These are phyloP conservation scores for Lonchura striata DNA, from an alignment of 2,113 vertebrate species.

Conservation along the genomic window DNA sequence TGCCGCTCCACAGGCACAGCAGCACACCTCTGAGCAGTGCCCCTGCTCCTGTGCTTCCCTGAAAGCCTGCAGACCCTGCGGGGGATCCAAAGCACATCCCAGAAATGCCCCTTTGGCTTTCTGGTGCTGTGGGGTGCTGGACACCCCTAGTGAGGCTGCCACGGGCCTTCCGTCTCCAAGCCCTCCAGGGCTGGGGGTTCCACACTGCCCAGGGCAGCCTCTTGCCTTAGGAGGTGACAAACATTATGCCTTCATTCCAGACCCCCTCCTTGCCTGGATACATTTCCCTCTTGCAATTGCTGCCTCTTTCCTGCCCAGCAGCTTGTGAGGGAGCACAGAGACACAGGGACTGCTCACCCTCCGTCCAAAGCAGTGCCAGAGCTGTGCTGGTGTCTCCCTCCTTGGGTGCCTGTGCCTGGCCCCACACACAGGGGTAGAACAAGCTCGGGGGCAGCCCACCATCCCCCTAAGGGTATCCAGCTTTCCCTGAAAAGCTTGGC, in stretches of 20 bases:
- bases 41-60: not conserved
- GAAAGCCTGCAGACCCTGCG: not conserved
- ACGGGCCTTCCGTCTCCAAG: not conserved
- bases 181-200: not conserved
- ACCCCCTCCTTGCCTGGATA: not conserved
- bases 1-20: accelerated
- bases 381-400: not conserved
- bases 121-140: not conserved
- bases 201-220: not conserved
- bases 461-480: not conserved
- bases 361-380: not conserved
- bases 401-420: not conserved
- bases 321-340: accelerated
- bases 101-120: not conserved
- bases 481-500: not conserved
- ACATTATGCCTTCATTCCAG: not conserved
- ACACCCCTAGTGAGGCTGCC: accelerated
- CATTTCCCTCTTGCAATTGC: accelerated
- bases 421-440: not conserved
- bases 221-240: not conserved
- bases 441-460: not conserved
- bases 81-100: accelerated
- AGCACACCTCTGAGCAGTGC: not conserved
- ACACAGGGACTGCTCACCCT: accelerated
- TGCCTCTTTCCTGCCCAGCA: not conserved